Conservation (phyloP, 2,797 vertebrate species). For the Paguma larvata region DNA sequence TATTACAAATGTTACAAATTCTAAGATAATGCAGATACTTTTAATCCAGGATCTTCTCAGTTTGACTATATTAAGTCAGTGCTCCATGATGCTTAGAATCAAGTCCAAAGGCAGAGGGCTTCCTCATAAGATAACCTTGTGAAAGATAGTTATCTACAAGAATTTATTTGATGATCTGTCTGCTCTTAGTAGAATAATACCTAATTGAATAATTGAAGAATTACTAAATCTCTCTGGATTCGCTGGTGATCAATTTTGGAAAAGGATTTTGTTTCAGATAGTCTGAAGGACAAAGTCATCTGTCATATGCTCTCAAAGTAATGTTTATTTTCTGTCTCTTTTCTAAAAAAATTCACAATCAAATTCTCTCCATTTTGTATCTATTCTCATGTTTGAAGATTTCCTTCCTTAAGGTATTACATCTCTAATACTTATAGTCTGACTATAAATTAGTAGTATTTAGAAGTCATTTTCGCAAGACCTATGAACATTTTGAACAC, state of each 20-base stretch:
- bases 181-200: slow-evolving; percentile 36
- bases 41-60: background rate
- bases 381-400: slow-evolving; percentile 1
- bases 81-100: background rate
- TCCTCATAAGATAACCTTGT: background rate
- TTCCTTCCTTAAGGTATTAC: background rate
- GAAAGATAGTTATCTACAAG: background rate
- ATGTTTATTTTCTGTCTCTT: slow-evolving; percentile 38
- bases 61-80: background rate
- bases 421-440: background rate
- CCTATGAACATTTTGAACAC: background rate
- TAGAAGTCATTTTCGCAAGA: background rate
- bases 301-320: background rate
- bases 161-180: slow-evolving; percentile 14
- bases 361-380: slow-evolving; percentile 6
- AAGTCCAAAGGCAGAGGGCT: background rate
- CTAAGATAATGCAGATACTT: background rate
- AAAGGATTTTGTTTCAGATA: background rate
- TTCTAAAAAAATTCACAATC: background rate
- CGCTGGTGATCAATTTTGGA: background rate
- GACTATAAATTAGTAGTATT: background rate
- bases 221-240: slow-evolving; percentile 12
- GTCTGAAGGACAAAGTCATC: background rate
- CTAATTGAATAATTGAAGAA: background rate
- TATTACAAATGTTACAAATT: slow-evolving; percentile 39